A percentile compares a stretch with the other conserved stretches of the same genome.
Conservation (phyloP, 2,888 invertebrate species). For the Stenodema calcarata region DNA sequence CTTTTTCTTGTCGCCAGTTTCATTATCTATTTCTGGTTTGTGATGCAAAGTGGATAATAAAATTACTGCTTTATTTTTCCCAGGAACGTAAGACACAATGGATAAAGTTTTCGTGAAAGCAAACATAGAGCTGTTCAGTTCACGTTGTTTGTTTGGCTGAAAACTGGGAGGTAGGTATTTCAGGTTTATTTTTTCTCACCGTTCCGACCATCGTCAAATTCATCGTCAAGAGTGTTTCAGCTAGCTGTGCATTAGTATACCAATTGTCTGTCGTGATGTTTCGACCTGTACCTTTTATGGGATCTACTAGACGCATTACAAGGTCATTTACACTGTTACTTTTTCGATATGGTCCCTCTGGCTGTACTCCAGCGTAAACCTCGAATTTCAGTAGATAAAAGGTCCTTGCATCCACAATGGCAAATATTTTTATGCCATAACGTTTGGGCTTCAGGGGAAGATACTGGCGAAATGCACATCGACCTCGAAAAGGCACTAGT, state of each 20-base stretch:
- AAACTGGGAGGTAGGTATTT: too few relatives aligned
- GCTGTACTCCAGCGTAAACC: conserved; percentile 57
- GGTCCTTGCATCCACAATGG: neutral
- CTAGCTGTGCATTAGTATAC: conserved; percentile 58
- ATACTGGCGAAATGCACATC: conserved; percentile 50
- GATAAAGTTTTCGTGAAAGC: neutral
- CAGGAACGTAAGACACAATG: neutral
- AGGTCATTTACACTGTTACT: conserved; percentile 57
- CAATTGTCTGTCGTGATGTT: conserved; percentile 59
- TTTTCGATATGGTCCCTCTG: conserved; percentile 57
- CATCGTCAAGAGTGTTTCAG: conserved; percentile 46
- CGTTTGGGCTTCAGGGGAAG: conserved; percentile 36
- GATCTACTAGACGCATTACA: conserved; percentile 58
- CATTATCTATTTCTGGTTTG: neutral
- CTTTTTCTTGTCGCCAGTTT: neutral
- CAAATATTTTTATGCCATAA: conserved; percentile 15
- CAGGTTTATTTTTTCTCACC: too few relatives aligned
- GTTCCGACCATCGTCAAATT: conserved; percentile 12
- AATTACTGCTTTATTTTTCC: neutral
- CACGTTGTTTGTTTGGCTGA: neutral
- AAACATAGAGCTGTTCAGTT: neutral
- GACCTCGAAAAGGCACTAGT: conserved; percentile 54
- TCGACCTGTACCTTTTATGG: conserved; percentile 57
- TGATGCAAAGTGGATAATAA: neutral
- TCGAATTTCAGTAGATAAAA: conserved; percentile 33